Conservation (phyloP, 2,113 vertebrate species). For the Melanerpes aurifrons region DNA sequence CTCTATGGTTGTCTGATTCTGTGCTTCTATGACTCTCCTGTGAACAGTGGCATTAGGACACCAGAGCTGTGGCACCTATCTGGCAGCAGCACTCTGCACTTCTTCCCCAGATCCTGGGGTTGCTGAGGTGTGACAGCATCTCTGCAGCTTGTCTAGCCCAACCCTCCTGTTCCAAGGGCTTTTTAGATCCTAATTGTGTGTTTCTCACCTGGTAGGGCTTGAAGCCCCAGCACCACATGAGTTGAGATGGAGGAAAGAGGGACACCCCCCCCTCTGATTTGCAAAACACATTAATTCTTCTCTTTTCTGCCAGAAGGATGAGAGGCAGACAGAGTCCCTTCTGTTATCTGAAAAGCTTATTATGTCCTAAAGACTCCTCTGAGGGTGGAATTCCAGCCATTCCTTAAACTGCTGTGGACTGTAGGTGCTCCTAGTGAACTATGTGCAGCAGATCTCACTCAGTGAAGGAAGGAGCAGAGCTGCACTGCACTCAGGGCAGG, state of each 20-base stretch:
- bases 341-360: constrained; percentile 40
- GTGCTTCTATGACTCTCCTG: too few relatives aligned
- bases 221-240: background rate
- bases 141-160: background rate
- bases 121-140: background rate
- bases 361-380: constrained; percentile 28
- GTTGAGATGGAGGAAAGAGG: background rate
- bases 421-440: background rate
- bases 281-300: constrained; percentile 17
- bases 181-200: background rate
- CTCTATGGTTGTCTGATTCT: too few relatives aligned
- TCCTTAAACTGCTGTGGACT: background rate
- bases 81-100: background rate
- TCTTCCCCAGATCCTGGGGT: background rate
- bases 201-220: background rate
- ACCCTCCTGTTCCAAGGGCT: background rate
- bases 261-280: background rate
- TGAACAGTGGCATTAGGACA: background rate
- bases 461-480: background rate
- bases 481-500: background rate
- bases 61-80: background rate
- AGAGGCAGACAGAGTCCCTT: constrained; percentile 18
- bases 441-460: background rate
- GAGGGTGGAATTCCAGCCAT: background rate
- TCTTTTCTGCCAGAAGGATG: constrained; percentile 15